Evolutionary conservation across 2,797 vertebrate genomes (phyloP).

Genomic region (Microhierax caerulescens): DNA sequence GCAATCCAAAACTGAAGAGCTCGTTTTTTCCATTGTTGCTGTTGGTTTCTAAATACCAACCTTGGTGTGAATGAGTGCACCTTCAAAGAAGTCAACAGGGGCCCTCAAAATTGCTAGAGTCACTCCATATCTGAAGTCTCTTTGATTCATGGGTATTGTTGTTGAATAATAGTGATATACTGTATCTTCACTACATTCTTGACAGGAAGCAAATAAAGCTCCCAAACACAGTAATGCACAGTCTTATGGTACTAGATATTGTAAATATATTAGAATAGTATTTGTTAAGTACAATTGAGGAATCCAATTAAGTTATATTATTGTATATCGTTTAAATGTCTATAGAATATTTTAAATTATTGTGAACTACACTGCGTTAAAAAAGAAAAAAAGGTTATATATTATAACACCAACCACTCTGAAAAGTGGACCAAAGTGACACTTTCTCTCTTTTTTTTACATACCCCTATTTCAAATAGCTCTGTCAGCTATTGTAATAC

Average conservation of each 20-base stretch:
- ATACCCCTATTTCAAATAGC: neutral
- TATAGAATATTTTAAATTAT: conserved; percentile 83
- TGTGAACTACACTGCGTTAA: conserved; percentile 75
- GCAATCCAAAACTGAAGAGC: neutral
- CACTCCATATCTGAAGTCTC: neutral
- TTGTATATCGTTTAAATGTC: conserved; percentile 77
- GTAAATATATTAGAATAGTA: conserved; percentile 71
- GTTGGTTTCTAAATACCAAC: neutral
- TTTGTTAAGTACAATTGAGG: conserved; percentile 66
- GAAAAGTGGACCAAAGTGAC: conserved; percentile 57
- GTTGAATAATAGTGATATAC: conserved; percentile 24
- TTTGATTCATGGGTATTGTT: conserved; percentile 1
- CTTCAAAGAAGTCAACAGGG: neutral
- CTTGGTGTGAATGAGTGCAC: neutral
- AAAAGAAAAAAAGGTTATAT: conserved; percentile 36
- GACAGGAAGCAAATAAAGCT: conserved; percentile 59
- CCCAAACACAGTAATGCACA: conserved; percentile 53
- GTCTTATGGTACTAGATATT: conserved; percentile 58
- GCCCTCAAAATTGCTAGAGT: neutral
- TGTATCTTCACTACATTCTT: conserved; percentile 42
- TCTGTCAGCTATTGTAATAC: neutral
- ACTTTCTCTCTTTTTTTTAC: neutral
- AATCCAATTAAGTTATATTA: conserved; percentile 81
- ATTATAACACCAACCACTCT: conserved; percentile 44
- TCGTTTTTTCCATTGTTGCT: neutral